Base-by-base conservation (phyloP, 2,113 vertebrate genomes). In the Gorsachius goisagi region DNA sequence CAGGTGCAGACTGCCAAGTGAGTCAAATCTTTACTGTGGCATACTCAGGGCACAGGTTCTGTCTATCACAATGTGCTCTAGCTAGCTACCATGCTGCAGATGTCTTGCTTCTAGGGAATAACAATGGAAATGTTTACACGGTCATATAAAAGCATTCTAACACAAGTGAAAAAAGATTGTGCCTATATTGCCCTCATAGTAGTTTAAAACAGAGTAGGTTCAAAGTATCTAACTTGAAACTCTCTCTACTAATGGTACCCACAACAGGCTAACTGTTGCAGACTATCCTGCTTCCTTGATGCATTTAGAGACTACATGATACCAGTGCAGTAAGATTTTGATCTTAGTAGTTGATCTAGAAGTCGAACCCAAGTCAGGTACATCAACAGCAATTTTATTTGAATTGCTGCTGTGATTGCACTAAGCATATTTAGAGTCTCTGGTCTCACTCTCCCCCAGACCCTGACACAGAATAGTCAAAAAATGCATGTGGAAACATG, bases 231-330 rank as follows among this genome's bases (percentile, higher is more conserved):
- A 30, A 66, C 21, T 63, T 74, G 47, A 60, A 93, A 76, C 18
- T 66, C 0, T 52, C 11, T 69, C 59, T 62, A 6, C 1, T 56
- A 66, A 49, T 17, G 35, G 58, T 19, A 73, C 2, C 5, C 11
- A 62, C 8, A 52, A 60, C 11, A 73, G 10, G 16, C 16, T 56
- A 74, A 35, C 14, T 32, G 14, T 62, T 56, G 41, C 52, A 58
- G 41, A 67, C 28, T 58, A 27, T 58, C 24, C 18, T 56, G 24
- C 11, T 67, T 71, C 39, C 28, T 72, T 58, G 11, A 60, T 41
- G 21, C 33, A 15, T 63, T 67, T 44, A 72, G 27, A 55, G 9
- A 35, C 20, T 45, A 71, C 11, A n/a, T 0, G 0, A 30, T 72
- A 77, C 4, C 22, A 67, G 24, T 6, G 27, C 47, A 55, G 41